Conservation (phyloP, 2,113 vertebrate species). For the Lasiurus borealis region DNA sequence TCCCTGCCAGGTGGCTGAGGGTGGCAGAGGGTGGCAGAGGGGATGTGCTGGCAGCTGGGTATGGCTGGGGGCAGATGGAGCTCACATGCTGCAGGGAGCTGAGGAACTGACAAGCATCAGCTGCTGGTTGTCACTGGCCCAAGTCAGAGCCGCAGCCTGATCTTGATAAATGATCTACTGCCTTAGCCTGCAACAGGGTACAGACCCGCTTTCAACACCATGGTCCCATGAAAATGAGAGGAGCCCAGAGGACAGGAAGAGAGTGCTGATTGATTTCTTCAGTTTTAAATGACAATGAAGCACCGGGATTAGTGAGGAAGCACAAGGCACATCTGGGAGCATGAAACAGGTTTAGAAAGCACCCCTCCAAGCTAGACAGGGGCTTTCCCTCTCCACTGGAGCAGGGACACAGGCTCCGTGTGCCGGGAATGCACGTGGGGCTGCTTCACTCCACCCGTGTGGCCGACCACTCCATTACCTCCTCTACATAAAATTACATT, state of each 20-base stretch:
- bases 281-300: neutral
- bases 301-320: neutral
- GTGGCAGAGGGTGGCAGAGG: no score
- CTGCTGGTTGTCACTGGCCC: constrained; percentile 13
- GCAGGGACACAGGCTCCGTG: neutral
- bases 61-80: constrained; percentile 61
- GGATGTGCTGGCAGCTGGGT: neutral
- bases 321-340: neutral
- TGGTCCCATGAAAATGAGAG: neutral
- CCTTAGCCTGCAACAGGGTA: neutral
- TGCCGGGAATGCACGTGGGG: rapidly evolving
- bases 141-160: neutral
- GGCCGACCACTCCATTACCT: constrained; percentile 73
- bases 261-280: no score
- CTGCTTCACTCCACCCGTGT: constrained; percentile 17
- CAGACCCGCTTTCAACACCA: neutral
- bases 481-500: constrained; percentile 84
- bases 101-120: constrained; percentile 68
- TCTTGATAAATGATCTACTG: neutral
- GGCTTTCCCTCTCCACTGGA: neutral
- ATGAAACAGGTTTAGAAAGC: rapidly evolving
- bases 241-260: neutral
- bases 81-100: constrained; percentile 40
- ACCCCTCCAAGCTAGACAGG: rapidly evolving
- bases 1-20: neutral